Evolutionary conservation across 1,140 invertebrate genomes (phyloP).

Genomic region (Aphaenogaster floridana): DNA sequence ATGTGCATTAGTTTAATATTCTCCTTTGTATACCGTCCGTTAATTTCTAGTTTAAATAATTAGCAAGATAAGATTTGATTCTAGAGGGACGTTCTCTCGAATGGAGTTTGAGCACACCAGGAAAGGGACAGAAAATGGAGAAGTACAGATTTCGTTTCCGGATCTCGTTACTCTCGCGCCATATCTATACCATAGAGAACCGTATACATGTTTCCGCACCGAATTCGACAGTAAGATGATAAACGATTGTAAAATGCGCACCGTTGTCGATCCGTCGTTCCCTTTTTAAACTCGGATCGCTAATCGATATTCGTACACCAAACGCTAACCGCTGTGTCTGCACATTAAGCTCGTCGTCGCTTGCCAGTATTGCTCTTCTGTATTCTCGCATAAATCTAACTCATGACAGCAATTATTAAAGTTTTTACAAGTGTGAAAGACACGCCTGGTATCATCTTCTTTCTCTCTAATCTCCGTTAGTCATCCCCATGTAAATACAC

Average conservation of each 20-base stretch:
- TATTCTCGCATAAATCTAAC: constrained; percentile 83
- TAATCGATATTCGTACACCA: constrained; percentile 79
- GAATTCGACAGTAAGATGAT: constrained; percentile 72
- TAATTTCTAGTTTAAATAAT: constrained; percentile 30
- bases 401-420: constrained; percentile 84
- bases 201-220: constrained; percentile 70
- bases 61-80: neutral
- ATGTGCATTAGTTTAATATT: constrained; percentile 5
- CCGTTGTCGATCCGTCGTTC: constrained; percentile 64
- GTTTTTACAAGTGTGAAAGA: constrained; percentile 83
- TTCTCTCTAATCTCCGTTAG: neutral
- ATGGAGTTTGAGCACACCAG: neutral
- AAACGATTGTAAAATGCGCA: constrained; percentile 71
- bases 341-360: constrained; percentile 84
- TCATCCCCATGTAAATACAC: too few species aligned
- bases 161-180: constrained; percentile 64
- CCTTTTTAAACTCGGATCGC: constrained; percentile 70
- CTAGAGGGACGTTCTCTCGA: constrained; percentile 28
- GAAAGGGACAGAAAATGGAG: neutral
- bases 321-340: constrained; percentile 83
- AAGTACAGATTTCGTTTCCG: constrained; percentile 67
- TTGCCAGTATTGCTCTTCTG: constrained; percentile 84
- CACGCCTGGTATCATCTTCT: constrained; percentile 51
- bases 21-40: constrained; percentile 7
- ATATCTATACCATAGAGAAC: constrained; percentile 71